Evolutionary conservation across 1,140 invertebrate species (phyloP).

Genomic region (Cherax destructor): DNA sequence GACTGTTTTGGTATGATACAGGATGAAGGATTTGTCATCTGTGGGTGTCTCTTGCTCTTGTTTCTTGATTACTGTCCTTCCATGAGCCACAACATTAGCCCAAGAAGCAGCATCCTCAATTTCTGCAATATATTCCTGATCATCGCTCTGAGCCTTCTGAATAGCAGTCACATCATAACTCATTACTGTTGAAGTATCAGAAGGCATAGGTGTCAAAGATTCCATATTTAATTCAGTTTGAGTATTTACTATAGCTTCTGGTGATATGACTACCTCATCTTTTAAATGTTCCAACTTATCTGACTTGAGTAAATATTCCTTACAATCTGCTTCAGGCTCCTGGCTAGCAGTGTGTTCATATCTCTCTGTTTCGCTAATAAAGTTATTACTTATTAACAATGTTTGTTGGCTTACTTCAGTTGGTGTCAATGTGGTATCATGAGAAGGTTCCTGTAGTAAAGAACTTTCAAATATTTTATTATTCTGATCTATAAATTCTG

Average conservation of each 20-base stretch:
- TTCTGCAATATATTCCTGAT: slow-evolving; percentile 51
- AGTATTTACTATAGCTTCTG: not conserved
- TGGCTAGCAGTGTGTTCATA: slow-evolving; percentile 1
- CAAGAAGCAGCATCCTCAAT: slow-evolving; percentile 21
- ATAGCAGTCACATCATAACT: slow-evolving; percentile 46
- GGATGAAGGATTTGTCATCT: slow-evolving; percentile 58
- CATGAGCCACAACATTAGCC: slow-evolving; percentile 64
- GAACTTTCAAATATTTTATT: not conserved
- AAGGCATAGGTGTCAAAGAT: not conserved
- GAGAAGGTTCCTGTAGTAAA: not conserved
- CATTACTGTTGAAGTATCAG: slow-evolving; percentile 4
- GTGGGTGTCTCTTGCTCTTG: slow-evolving; percentile 49
- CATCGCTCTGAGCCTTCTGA: slow-evolving; percentile 41
- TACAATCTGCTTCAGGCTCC: slow-evolving; percentile 6
- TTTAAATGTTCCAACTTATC: not conserved
- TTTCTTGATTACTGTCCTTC: slow-evolving; percentile 41
- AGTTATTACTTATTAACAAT: not conserved
- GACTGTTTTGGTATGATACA: slow-evolving; percentile 63
- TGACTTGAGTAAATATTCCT: slow-evolving; percentile 20
- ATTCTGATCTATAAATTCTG: not conserved
- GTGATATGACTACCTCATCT: not conserved
- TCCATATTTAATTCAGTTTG: slow-evolving; percentile 19
- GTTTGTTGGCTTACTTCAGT: not conserved
- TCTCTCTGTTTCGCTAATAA: not conserved
- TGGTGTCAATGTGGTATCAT: not conserved